Conservation (phyloP, 2,888 invertebrate genomes). For the Lasioglossum villosulum region DNA sequence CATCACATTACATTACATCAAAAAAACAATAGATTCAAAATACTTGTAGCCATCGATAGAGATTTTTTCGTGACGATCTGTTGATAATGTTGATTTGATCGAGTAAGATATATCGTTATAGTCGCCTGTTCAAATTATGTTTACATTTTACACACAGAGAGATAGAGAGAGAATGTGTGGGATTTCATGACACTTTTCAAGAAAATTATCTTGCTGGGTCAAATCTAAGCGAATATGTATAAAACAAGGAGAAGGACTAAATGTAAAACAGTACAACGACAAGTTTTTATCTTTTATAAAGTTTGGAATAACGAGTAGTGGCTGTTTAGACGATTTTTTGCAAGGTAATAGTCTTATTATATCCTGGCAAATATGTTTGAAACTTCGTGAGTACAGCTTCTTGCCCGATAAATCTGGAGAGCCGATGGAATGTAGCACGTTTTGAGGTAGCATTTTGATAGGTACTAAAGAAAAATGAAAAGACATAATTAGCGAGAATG, state of each 20-base stretch:
- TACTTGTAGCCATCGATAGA: conserved; percentile 38
- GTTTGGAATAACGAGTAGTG: conserved; percentile 63
- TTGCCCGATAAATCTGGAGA: conserved; percentile 26
- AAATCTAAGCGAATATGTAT: conserved; percentile 56
- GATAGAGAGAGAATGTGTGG: background rate
- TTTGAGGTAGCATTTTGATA: conserved; percentile 21
- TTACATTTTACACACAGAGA: conserved; percentile 13
- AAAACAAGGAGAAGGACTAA: conserved; percentile 38
- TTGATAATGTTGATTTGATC: conserved; percentile 58
- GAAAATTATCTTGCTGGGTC: conserved; percentile 58
- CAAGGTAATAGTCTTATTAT: conserved; percentile 45
- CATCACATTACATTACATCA: conserved; percentile 30
- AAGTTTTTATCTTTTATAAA: conserved; percentile 74
- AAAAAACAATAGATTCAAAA: conserved; percentile 17
- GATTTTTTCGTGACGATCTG: conserved; percentile 37
- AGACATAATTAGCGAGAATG: conserved; percentile 31
- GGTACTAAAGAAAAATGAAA: conserved; percentile 1
- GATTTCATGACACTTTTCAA: conserved; percentile 23
- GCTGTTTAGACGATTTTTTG: conserved; percentile 64
- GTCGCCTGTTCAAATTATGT: conserved; percentile 29
- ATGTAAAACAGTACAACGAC: conserved; percentile 72
- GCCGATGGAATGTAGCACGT: background rate
- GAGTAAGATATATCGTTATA: conserved; percentile 26
- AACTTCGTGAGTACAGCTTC: conserved; percentile 35
- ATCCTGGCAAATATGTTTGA: conserved; percentile 47